These are phyloP conservation scores for Danio tinwini DNA, from an alignment of 2,797 vertebrate species.

Conservation along the genomic window DNA sequence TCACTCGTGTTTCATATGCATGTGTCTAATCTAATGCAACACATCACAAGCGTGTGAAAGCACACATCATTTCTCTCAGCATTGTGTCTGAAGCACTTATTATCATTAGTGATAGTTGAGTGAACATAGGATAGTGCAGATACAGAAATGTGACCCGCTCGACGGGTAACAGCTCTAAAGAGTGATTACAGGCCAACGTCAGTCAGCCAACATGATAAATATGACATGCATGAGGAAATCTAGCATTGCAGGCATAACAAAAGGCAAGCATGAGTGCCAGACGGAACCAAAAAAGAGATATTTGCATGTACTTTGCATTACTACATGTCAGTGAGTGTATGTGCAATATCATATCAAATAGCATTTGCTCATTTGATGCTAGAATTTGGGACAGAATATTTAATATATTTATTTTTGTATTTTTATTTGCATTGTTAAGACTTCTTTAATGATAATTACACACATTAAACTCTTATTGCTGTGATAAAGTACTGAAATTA, in stretches of 20 bases:
- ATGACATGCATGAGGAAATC: conserved; percentile 24
- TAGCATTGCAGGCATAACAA: background rate
- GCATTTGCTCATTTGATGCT: background rate
- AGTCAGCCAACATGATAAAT: conserved; percentile 6
- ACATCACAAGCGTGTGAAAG: background rate
- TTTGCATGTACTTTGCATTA: background rate
- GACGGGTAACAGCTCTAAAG: conserved; percentile 9
- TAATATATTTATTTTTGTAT: too few relatives aligned
- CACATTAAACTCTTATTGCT: background rate
- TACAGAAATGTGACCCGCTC: background rate
- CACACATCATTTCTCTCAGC: background rate
- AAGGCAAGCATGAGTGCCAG: background rate
- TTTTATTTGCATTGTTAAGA: background rate
- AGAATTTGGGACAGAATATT: background rate
- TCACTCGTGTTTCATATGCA: background rate
- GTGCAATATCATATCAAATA: background rate
- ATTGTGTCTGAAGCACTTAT: conserved; percentile 14
- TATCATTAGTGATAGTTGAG: conserved; percentile 15
- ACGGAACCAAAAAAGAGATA: background rate
- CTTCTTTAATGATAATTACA: background rate
- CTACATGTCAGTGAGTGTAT: background rate
- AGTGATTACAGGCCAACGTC: background rate
- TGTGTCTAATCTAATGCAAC: background rate
- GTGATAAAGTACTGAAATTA: background rate
- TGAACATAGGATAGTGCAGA: conserved; percentile 7